Percentiles rank a stretch among this genome's conserved stretches.
phyloP scores from a whole-genome alignment of 1,140 invertebrate genomes.

The Nasonia vitripennis region DNA sequence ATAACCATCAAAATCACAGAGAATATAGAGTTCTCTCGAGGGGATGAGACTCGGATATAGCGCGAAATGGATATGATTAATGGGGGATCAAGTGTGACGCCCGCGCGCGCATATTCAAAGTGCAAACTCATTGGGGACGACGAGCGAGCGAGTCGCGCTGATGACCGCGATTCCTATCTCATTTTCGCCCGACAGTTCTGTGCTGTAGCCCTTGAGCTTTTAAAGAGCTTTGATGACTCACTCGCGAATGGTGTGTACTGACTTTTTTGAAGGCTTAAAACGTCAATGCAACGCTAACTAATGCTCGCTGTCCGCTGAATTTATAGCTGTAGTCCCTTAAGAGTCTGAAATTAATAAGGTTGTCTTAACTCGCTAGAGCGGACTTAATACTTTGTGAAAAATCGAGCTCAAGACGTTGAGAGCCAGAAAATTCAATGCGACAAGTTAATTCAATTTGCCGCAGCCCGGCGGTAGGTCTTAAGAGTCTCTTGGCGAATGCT shows the following conservation, averaged over 20 bases:
- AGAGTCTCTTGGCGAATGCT: too few species aligned
- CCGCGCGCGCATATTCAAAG: not conserved
- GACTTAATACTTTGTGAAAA: slow-evolving; percentile 12
- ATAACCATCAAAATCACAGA: too few species aligned
- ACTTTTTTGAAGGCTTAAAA: not conserved
- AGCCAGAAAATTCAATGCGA: slow-evolving; percentile 7
- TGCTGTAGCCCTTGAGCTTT: not conserved
- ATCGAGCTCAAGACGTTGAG: not conserved
- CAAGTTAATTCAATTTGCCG: not conserved
- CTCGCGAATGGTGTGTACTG: not conserved
- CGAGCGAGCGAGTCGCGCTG: not conserved
- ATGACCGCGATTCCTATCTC: slow-evolving; percentile 1
- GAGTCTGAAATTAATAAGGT: not conserved
- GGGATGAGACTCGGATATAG: not conserved
- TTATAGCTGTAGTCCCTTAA: not conserved
- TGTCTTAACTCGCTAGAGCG: not conserved
- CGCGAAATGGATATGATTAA: slow-evolving; percentile 3
- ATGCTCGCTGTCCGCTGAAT: not conserved
- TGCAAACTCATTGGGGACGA: slow-evolving; percentile 2
- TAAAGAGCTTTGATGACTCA: not conserved
- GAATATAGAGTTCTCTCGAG: too few species aligned
- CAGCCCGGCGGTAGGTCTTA: too few species aligned
- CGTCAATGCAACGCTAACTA: not conserved
- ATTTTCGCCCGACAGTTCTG: not conserved
- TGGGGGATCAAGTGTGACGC: not conserved